Conservation (phyloP, 2,888 invertebrate genomes). For the Coleophora flavipennella region DNA sequence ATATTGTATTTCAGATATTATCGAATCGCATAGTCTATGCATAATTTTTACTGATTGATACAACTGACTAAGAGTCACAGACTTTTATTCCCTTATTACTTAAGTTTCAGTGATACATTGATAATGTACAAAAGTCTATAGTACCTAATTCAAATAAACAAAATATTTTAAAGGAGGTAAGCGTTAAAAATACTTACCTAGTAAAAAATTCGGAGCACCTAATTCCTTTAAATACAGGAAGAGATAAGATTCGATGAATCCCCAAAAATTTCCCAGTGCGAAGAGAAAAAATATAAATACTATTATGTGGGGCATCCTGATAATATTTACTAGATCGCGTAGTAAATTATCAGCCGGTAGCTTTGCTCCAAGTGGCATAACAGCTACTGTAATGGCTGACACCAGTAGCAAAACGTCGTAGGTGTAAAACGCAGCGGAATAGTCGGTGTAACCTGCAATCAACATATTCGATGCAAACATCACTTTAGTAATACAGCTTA, state of each 20-base stretch:
- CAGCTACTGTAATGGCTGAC: slow-evolving; percentile 80
- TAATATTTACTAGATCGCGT: slow-evolving; percentile 80
- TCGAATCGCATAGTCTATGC: too few relatives aligned
- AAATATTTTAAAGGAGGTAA: too few relatives aligned
- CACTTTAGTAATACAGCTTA: slow-evolving; percentile 27
- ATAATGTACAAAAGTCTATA: too few relatives aligned
- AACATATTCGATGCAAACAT: slow-evolving; percentile 46
- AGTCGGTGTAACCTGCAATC: slow-evolving; percentile 82
- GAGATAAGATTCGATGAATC: slow-evolving; percentile 90
- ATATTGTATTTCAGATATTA: too few relatives aligned
- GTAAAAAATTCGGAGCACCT: slow-evolving; percentile 85
- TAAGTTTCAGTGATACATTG: too few relatives aligned
- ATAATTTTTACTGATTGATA: too few relatives aligned
- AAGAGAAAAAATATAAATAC: slow-evolving; percentile 87
- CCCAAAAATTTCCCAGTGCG: slow-evolving; percentile 88
- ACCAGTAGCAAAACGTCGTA: slow-evolving; percentile 82
- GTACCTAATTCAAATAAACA: too few relatives aligned
- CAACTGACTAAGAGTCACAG: too few relatives aligned
- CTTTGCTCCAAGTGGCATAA: slow-evolving; percentile 85
- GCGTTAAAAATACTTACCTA: slow-evolving; percentile 69
- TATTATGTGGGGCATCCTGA: slow-evolving; percentile 85
- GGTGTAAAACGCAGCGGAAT: slow-evolving; percentile 89
- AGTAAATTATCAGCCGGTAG: slow-evolving; percentile 84
- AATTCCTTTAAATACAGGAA: slow-evolving; percentile 89
- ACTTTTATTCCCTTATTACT: too few relatives aligned